Evolutionary conservation across 2,797 vertebrate species (phyloP).

Genomic region (Hybognathus amarus): DNA sequence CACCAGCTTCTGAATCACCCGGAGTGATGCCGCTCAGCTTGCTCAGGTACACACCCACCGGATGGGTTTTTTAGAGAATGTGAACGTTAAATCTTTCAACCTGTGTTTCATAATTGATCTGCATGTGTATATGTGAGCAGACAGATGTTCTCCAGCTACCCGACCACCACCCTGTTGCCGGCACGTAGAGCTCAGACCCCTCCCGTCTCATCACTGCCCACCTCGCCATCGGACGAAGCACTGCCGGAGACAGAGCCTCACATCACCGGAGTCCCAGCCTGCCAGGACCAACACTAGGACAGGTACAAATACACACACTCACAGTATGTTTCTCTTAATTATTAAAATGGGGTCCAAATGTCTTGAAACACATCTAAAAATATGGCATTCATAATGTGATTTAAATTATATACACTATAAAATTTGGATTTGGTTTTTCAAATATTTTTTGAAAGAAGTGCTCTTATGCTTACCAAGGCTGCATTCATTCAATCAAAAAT

Average conservation of each 20-base stretch:
- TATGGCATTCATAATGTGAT: not conserved
- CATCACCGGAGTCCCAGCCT: slow-evolving; percentile 93
- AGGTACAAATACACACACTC: slow-evolving; percentile 67
- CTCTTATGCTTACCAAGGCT: not conserved
- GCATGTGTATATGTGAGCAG: slow-evolving; percentile 70
- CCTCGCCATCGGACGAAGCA: slow-evolving; percentile 96
- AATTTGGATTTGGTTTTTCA: not conserved
- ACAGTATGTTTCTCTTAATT: not conserved
- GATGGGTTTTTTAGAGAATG: slow-evolving; percentile 28
- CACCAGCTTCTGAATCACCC: slow-evolving; percentile 92
- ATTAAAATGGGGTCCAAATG: not conserved
- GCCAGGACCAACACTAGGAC: slow-evolving; percentile 87
- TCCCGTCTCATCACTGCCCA: slow-evolving; percentile 93
- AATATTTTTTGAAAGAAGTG: not conserved
- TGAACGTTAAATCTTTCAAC: slow-evolving; percentile 1
- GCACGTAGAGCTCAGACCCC: slow-evolving; percentile 94
- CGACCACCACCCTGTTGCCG: slow-evolving; percentile 92
- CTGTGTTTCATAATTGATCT: not conserved
- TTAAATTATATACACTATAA: not conserved
- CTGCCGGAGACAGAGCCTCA: slow-evolving; percentile 92
- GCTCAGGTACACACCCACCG: slow-evolving; percentile 81
- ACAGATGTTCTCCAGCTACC: slow-evolving; percentile 99
- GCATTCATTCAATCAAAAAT: too few species aligned
- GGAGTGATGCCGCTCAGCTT: slow-evolving; percentile 97
- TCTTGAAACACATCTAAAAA: not conserved